phyloP scores from a whole-genome alignment of 2,888 invertebrate genomes.

The Alviniconcha strummeri region DNA sequence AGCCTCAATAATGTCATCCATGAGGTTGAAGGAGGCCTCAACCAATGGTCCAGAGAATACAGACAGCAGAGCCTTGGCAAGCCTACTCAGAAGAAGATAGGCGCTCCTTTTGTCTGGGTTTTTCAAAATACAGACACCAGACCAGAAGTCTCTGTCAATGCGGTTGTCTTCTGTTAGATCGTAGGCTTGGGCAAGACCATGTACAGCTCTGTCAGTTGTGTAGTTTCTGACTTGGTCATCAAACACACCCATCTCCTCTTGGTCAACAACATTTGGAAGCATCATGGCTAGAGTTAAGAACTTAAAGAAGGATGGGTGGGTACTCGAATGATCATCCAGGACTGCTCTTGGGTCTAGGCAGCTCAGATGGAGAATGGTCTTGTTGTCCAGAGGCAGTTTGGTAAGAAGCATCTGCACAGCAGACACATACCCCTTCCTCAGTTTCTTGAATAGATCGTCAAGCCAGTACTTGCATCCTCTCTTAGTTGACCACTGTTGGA shows the following conservation, averaged over 20 bases:
- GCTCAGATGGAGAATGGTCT: too few relatives aligned
- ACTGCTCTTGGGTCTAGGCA: too few relatives aligned
- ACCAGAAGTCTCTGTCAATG: background rate
- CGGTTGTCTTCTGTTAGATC: too few relatives aligned
- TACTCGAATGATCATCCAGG: too few relatives aligned
- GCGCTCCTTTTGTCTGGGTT: background rate
- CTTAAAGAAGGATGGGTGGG: too few relatives aligned
- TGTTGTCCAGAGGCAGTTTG: too few relatives aligned
- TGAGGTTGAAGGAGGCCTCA: conserved; percentile 24
- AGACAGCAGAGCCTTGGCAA: background rate
- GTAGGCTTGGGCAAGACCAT: too few relatives aligned
- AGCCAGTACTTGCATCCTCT: background rate
- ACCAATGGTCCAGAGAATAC: conserved; percentile 28
- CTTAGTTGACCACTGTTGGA: background rate
- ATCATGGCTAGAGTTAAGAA: too few relatives aligned
- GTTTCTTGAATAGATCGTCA: background rate
- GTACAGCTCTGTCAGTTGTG: background rate
- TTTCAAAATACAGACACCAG: background rate
- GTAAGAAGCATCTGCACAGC: too few relatives aligned
- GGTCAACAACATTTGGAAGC: too few relatives aligned
- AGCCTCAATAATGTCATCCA: conserved; percentile 23
- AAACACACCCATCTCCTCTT: too few relatives aligned
- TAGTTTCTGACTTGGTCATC: too few relatives aligned
- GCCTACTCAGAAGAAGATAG: background rate
- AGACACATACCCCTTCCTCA: background rate